phyloP scores from a whole-genome alignment of 2,888 invertebrate genomes.

The Polydrusus tereticollis region DNA sequence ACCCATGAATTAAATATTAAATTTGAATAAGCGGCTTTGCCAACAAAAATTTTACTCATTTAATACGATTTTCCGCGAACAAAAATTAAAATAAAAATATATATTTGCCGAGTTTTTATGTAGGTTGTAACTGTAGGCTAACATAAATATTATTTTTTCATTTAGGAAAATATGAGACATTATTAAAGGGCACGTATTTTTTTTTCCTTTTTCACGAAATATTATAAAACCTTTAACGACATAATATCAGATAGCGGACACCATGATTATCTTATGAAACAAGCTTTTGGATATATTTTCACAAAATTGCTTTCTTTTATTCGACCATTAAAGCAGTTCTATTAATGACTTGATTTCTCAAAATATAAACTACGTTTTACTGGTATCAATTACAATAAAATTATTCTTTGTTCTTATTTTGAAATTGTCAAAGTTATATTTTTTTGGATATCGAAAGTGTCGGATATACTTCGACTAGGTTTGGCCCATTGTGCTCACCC shows the following conservation, averaged over 20 bases:
- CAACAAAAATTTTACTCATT: neutral
- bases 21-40: neutral
- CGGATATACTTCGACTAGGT: too few relatives aligned
- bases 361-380: too few relatives aligned
- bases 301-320: too few relatives aligned
- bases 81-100: neutral
- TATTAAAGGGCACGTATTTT: neutral
- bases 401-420: too few relatives aligned
- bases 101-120: constrained; percentile 6
- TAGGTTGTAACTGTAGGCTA: neutral
- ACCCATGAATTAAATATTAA: constrained; percentile 5
- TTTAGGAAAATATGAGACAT: neutral
- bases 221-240: neutral
- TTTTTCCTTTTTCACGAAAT: neutral
- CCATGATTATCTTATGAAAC: too few relatives aligned
- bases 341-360: too few relatives aligned
- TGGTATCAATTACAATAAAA: too few relatives aligned
- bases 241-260: neutral
- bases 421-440: too few relatives aligned
- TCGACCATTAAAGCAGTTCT: too few relatives aligned
- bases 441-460: too few relatives aligned
- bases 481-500: too few relatives aligned
- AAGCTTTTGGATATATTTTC: too few relatives aligned
- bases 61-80: neutral
- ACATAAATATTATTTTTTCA: constrained; percentile 1